Base-by-base conservation (phyloP, 2,113 vertebrate genomes). In the Casuarius casuarius region DNA sequence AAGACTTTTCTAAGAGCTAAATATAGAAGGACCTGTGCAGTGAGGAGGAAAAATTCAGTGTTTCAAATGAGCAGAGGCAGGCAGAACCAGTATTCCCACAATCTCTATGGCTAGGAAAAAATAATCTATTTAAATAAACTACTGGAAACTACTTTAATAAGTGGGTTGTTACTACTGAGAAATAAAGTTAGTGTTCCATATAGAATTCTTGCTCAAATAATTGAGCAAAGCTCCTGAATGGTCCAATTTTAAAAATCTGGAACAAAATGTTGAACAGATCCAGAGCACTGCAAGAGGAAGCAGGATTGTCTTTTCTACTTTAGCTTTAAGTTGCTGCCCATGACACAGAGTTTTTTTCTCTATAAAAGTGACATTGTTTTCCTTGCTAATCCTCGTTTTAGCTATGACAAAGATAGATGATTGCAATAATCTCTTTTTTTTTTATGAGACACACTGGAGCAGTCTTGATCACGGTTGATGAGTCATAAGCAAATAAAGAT, bases 401-500 rank as follows among this genome's bases (percentile, higher is more conserved):
- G 22, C 22, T 87, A 22, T 87, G 67, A 49, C 35, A 75, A 68
- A 13, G 23, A 79, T 2, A 89, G 51, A 40, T 77, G n/a, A 74
- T 31, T 84, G 38, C 10, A 8, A 38, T 35, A 74, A 67, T 67
- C 28, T 29, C 17, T 29, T 12, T 58, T 70, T 88, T 68, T 76
- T 48, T 51, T 38, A 38, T 54, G 61, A 58, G 70, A 79, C 48
- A 81, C 25, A 46, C 12, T 38, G 33, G 28, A 75, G 9, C 19
- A 70, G 48, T 40, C 74, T 87, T 76, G 33, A 71, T 85, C n/a
- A 33, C 35, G 73, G 67, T 1, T 84, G 52, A 68, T 88, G 85
- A 93, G 59, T 95, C 70, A 73, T 66, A 66, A 84, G 23, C 10
- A 91, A 92, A 91, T n/a, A 85, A 71, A 89, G 63, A 21, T 28